Evolutionary conservation across 2,113 vertebrate genomes (phyloP).

Genomic region (Elephas maximus): DNA sequence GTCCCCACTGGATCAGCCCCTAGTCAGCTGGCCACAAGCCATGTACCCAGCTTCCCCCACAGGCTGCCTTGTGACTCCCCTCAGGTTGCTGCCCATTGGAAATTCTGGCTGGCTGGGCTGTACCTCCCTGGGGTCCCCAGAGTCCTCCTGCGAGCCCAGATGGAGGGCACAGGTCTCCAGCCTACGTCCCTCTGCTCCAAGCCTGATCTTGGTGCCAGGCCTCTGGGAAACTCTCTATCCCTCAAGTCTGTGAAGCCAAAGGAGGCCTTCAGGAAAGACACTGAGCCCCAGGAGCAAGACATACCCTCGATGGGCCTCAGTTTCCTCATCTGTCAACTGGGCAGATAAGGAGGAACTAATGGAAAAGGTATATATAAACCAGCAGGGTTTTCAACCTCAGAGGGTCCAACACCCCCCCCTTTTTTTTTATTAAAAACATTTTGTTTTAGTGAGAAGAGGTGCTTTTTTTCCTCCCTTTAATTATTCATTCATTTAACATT

Average conservation of each 20-base stretch:
- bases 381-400: not conserved
- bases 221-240: not conserved
- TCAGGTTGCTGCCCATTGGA: not conserved
- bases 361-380: not conserved
- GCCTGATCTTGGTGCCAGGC: not conserved
- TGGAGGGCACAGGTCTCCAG: not conserved
- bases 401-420: not conserved
- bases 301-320: not conserved
- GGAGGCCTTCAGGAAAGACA: not conserved
- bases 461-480: not conserved
- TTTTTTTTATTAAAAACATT: not conserved
- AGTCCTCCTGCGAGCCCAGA: not conserved
- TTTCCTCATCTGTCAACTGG: not conserved
- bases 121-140: not conserved
- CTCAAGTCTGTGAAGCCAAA: not conserved
- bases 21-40: not conserved
- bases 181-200: not conserved
- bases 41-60: not conserved
- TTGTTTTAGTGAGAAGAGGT: not conserved
- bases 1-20: not conserved
- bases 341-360: not conserved
- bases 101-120: not conserved
- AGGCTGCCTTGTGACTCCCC: rapidly evolving
- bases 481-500: not conserved
- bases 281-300: not conserved